Percentiles rank a stretch among this genome's conserved stretches.
Evolutionary conservation across 2,113 vertebrate species (phyloP).

Genomic region (Sapayoa aenigma): DNA sequence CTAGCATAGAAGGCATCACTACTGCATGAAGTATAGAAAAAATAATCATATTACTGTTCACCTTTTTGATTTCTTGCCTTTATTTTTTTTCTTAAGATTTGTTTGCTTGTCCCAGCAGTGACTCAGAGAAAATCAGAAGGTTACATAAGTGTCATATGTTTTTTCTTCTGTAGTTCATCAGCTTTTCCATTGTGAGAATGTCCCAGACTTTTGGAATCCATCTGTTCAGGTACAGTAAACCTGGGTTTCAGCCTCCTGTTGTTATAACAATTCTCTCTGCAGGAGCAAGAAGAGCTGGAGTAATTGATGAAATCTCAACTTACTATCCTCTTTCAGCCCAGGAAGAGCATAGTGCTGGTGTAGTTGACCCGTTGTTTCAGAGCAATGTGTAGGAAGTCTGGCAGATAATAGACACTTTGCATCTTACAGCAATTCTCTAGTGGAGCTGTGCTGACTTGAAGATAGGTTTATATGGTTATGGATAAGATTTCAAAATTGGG

Average conservation of each 20-base stretch:
- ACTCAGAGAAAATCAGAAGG: constrained; percentile 24
- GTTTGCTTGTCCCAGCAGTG: constrained; percentile 18
- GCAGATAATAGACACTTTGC: neutral
- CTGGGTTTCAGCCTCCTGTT: constrained; percentile 14
- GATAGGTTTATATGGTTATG: neutral
- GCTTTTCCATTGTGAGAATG: constrained; percentile 9
- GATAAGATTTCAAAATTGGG: neutral
- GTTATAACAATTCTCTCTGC: constrained; percentile 32
- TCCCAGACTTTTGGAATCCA: constrained; percentile 23
- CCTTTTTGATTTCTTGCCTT: neutral
- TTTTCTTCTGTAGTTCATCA: constrained; percentile 40
- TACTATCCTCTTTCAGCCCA: neutral
- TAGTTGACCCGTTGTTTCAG: constrained; percentile 35
- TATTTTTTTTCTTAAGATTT: neutral
- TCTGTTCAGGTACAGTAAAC: constrained; percentile 42
- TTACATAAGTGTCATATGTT: constrained; percentile 19
- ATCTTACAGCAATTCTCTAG: neutral
- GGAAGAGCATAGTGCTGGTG: neutral
- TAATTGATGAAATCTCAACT: constrained; percentile 42
- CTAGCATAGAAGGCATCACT: neutral
- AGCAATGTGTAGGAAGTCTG: neutral
- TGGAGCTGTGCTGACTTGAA: neutral
- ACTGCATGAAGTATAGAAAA: neutral
- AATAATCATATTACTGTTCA: neutral
- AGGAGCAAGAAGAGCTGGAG: neutral